Percentiles rank a stretch among this genome's conserved stretches.
Conservation (phyloP, 2,888 invertebrate species). For the Pherbina coryleti region DNA sequence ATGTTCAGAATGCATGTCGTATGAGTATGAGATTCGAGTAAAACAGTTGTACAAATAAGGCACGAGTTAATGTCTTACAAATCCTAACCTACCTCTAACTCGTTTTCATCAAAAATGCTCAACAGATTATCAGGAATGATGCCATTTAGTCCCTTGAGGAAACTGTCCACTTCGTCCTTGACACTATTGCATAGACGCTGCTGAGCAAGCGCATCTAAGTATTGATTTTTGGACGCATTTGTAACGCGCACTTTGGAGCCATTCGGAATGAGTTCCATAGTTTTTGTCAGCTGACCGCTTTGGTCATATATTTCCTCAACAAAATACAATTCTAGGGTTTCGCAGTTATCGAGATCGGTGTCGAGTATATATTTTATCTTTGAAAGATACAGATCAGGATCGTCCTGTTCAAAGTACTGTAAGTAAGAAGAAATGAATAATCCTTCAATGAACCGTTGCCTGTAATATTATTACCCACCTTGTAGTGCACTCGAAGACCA, state of each 20-base stretch:
- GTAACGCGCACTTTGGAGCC: constrained; percentile 79
- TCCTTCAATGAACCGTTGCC: not conserved
- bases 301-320: constrained; percentile 90
- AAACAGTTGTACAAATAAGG: not conserved
- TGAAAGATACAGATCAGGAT: constrained; percentile 92
- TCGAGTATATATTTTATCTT: constrained; percentile 94
- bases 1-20: not conserved
- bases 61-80: not conserved
- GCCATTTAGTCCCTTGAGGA: constrained; percentile 90
- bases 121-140: constrained; percentile 93
- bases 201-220: constrained; percentile 90
- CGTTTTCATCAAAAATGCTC: constrained; percentile 96
- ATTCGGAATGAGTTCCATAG: constrained; percentile 86
- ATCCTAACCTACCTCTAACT: constrained; percentile 82
- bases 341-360: constrained; percentile 84
- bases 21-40: not conserved
- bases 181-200: constrained; percentile 86
- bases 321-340: constrained; percentile 86
- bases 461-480: constrained; percentile 72
- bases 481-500: constrained; percentile 92
- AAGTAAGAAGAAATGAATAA: not conserved
- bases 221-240: constrained; percentile 75
- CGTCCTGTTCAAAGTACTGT: constrained; percentile 95
- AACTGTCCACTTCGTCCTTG: constrained; percentile 86
- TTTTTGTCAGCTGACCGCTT: constrained; percentile 80